Conservation (phyloP, 2,888 invertebrate genomes). For the Heliconius charithonia region DNA sequence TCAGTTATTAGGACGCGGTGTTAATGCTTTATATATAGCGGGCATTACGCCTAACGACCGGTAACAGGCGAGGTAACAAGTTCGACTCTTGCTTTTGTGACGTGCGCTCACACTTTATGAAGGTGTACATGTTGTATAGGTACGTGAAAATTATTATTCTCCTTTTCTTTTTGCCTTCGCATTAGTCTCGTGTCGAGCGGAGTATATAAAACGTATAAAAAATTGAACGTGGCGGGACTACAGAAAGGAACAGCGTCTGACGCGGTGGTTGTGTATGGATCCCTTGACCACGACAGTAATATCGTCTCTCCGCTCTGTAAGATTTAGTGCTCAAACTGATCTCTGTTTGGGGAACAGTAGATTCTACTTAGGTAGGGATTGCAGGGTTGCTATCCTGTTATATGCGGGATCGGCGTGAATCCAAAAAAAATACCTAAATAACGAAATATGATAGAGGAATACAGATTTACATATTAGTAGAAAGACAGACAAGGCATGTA, state of each 20-base stretch:
- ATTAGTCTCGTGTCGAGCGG: background rate
- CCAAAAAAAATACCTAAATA: too few relatives aligned
- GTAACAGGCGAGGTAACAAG: background rate
- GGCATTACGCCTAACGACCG: slow-evolving; percentile 41
- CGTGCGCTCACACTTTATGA: background rate
- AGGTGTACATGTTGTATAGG: background rate
- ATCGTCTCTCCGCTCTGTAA: too few relatives aligned
- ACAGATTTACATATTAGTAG: background rate
- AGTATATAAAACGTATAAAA: too few relatives aligned
- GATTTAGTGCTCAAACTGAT: too few relatives aligned
- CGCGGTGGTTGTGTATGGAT: too few relatives aligned
- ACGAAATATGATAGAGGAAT: background rate
- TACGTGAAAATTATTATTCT: background rate
- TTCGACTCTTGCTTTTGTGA: background rate
- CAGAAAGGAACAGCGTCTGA: too few relatives aligned
- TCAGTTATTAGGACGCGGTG: slow-evolving; percentile 28
- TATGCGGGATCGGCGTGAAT: too few relatives aligned
- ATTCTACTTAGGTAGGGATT: too few relatives aligned
- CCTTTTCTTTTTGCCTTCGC: background rate
- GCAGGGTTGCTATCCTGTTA: too few relatives aligned
- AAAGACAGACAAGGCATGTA: background rate
- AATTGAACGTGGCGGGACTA: too few relatives aligned
- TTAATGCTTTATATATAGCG: slow-evolving; percentile 41
- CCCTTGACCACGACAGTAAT: too few relatives aligned
- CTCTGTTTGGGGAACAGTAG: too few relatives aligned